A percentile compares a stretch with the other conserved stretches of the same genome.
These are phyloP conservation scores for Chlorops oryzae DNA, from an alignment of 1,140 invertebrate species.

Conservation along the genomic window DNA sequence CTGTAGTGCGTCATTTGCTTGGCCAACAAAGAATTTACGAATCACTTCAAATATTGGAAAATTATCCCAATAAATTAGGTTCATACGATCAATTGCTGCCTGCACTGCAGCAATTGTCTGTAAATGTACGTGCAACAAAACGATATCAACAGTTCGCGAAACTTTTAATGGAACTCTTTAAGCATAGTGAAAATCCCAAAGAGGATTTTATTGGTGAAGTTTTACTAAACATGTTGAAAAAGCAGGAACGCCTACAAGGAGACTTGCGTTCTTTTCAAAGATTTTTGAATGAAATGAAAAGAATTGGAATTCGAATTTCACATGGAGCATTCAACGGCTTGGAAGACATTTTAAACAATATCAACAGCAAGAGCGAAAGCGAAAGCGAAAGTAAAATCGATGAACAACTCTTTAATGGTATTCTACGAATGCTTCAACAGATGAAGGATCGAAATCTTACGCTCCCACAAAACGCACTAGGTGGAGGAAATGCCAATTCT, in stretches of 20 bases:
- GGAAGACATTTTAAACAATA: not conserved
- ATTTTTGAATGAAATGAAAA: slow-evolving; percentile 31
- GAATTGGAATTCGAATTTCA: slow-evolving; percentile 27
- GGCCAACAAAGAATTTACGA: slow-evolving; percentile 29
- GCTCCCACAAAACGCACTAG: slow-evolving; percentile 18
- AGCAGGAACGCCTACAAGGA: slow-evolving; percentile 28
- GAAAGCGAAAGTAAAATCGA: not conserved
- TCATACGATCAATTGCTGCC: slow-evolving; percentile 16
- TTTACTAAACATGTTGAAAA: slow-evolving; percentile 28
- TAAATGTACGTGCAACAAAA: slow-evolving; percentile 34
- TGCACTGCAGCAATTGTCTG: slow-evolving; percentile 23
- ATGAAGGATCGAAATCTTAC: not conserved
- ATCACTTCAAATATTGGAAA: slow-evolving; percentile 28
- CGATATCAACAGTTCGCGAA: slow-evolving; percentile 29
- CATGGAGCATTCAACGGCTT: slow-evolving; percentile 21
- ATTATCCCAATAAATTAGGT: slow-evolving; percentile 35
- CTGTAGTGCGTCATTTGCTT: slow-evolving; percentile 46
- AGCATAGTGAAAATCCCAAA: slow-evolving; percentile 20
- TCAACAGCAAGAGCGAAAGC: not conserved
- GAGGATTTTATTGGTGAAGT: slow-evolving; percentile 33
- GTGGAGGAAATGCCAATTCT: slow-evolving; percentile 20
- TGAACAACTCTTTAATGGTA: not conserved
- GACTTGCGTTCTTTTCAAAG: slow-evolving; percentile 21
- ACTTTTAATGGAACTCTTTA: slow-evolving; percentile 21
- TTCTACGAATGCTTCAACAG: not conserved